Evolutionary conservation across 2,888 invertebrate species (phyloP).

Genomic region (Hipparchia sbordonii): DNA sequence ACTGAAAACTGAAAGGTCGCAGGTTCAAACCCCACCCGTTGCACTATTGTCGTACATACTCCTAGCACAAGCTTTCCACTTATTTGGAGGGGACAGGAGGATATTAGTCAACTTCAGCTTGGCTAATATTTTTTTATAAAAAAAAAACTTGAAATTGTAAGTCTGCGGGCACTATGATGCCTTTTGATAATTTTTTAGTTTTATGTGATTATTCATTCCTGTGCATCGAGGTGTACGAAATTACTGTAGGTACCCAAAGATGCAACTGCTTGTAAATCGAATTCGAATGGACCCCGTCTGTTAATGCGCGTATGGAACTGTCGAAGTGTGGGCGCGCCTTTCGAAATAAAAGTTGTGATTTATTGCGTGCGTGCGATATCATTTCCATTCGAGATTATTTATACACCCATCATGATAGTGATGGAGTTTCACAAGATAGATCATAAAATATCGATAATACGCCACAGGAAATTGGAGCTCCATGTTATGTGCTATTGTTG

Average conservation of each 20-base stretch:
- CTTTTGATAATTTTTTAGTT: too few species aligned
- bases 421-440: constrained; percentile 46
- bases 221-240: background rate
- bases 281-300: constrained; percentile 4
- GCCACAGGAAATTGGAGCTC: constrained; percentile 66
- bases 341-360: constrained; percentile 52
- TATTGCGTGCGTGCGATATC: constrained; percentile 32
- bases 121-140: too few species aligned
- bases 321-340: constrained; percentile 46
- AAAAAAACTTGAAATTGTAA: too few species aligned
- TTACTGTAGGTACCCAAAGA: background rate
- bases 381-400: constrained; percentile 22
- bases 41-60: too few species aligned
- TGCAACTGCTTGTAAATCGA: constrained; percentile 12
- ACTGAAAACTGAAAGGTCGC: too few species aligned
- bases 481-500: constrained; percentile 27
- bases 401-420: constrained; percentile 19
- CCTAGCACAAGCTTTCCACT: too few species aligned
- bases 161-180: too few species aligned
- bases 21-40: too few species aligned
- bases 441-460: constrained; percentile 52
- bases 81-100: too few species aligned
- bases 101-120: too few species aligned
- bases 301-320: constrained; percentile 12
- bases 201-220: too few species aligned